Evolutionary conservation across 2,797 vertebrate species (phyloP).

Genomic region (Acipenser oxyrinchus): DNA sequence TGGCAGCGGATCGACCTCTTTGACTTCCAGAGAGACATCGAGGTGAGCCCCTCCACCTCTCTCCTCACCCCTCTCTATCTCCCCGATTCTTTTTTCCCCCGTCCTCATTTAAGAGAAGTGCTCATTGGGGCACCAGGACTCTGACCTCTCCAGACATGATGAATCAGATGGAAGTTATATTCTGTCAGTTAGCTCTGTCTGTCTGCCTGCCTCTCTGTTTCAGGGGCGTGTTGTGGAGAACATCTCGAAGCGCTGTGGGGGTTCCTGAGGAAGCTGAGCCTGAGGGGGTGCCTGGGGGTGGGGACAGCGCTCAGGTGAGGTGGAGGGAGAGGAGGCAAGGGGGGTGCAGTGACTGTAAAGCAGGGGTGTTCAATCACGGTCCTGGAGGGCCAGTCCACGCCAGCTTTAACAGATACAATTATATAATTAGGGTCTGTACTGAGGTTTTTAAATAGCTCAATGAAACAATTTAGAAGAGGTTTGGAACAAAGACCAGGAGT

Average conservation of each 20-base stretch:
- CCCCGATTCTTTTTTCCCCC: not conserved
- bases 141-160: too few species aligned
- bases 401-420: too few species aligned
- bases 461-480: too few species aligned
- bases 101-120: not conserved
- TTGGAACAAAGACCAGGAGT: too few species aligned
- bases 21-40: slow-evolving; percentile 96
- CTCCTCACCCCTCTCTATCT: not conserved
- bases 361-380: too few species aligned
- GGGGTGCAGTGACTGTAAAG: not conserved
- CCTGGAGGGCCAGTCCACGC: too few species aligned
- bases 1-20: slow-evolving; percentile 98
- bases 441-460: too few species aligned
- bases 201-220: not conserved
- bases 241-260: slow-evolving; percentile 93
- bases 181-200: too few species aligned
- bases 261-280: slow-evolving; percentile 87
- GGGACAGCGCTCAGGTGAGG: slow-evolving; percentile 83
- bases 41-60: slow-evolving; percentile 56
- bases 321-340: not conserved
- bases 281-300: slow-evolving; percentile 86
- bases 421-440: too few species aligned
- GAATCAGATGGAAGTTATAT: too few species aligned
- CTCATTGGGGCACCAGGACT: too few species aligned
- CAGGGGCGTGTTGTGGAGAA: slow-evolving; percentile 96